Conservation (phyloP, 2,888 invertebrate genomes). For the Drosophila melanocephala region DNA sequence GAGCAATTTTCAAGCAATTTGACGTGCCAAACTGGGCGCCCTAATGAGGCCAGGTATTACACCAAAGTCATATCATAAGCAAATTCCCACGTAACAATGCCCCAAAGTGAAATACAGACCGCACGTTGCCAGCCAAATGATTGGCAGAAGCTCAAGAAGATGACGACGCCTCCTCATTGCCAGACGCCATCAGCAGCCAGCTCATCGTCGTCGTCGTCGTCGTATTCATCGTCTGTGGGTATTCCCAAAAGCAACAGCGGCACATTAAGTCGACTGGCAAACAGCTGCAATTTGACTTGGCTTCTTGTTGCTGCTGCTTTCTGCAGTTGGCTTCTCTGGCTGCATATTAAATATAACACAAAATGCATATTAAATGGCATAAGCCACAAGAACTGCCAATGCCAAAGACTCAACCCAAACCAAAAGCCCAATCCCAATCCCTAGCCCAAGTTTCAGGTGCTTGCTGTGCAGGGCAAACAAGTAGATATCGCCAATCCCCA, state of each 20-base stretch:
- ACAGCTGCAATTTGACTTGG: slow-evolving; percentile 68
- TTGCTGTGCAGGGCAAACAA: slow-evolving; percentile 22
- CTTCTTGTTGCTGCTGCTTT: slow-evolving; percentile 36
- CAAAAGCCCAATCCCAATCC: not conserved
- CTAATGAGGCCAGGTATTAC: slow-evolving; percentile 71
- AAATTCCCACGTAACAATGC: slow-evolving; percentile 79
- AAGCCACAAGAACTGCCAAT: slow-evolving; percentile 70
- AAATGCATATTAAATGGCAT: slow-evolving; percentile 84
- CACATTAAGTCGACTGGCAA: slow-evolving; percentile 74
- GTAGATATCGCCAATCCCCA: slow-evolving; percentile 51
- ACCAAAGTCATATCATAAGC: slow-evolving; percentile 59
- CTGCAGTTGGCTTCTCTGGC: slow-evolving; percentile 50
- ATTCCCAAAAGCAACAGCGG: slow-evolving; percentile 74
- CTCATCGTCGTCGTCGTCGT: slow-evolving; percentile 16
- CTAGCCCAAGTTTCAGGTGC: slow-evolving; percentile 42
- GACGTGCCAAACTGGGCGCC: slow-evolving; percentile 59
- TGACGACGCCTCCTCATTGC: slow-evolving; percentile 30
- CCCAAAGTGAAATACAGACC: slow-evolving; percentile 70
- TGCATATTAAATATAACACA: slow-evolving; percentile 83
- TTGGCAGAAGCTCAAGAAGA: slow-evolving; percentile 46
- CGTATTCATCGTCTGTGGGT: slow-evolving; percentile 32
- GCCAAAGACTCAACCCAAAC: slow-evolving; percentile 21
- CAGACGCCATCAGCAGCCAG: slow-evolving; percentile 43
- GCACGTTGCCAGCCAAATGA: slow-evolving; percentile 48
- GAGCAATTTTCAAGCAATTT: slow-evolving; percentile 74